Base-by-base conservation (phyloP, 2,888 invertebrate species). In the Calameuta idolon region DNA sequence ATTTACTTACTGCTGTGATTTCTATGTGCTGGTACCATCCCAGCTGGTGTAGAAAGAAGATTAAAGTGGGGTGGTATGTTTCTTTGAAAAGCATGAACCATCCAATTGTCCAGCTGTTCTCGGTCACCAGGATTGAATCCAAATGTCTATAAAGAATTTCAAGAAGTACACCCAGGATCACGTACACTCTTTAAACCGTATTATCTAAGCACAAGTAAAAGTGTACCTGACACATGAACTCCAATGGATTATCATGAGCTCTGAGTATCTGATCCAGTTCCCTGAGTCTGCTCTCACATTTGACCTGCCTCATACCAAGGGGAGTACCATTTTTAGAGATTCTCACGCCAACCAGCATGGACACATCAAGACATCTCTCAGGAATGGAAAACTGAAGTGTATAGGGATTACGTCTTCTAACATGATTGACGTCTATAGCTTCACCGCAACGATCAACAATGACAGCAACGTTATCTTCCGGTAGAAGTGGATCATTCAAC, bases 31-130 rank as follows among this genome's bases (percentile, higher is more conserved):
- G 88, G 85, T 69, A 87, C 81, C 68, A 85, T 82, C 3, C 89
- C 89, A 73, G 85, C 87, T 15, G 91, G 89, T 23, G 89, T 89
- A 75, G 92, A 91, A 4, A 97, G 92, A 37, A 97, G 93, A 91
- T 96, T 96, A 90, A 97, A 97, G 90, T 97, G 95, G 12, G 96
- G 96, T n/a, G 97, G 97, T 86, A 97, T 93, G 90, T 97, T 97
- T 90, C 95, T 95, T 88, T 97, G 96, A 91, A 97, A 97, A 55
- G 96, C 95, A 85, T 95, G 95, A 78, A 96, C 93, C 93, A 97
- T 94, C 94, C 96, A 96, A 84, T 95, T 94, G 89, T 97, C 97
- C 81, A 97, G 91, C 84, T 96, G 95, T 81, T 97, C 96, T 79
- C 94, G 94, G 86, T 96, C 96, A 4, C 94, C 94, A 0, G 95